phyloP scores from a whole-genome alignment of 2,888 invertebrate species.

The Carcina quercana region DNA sequence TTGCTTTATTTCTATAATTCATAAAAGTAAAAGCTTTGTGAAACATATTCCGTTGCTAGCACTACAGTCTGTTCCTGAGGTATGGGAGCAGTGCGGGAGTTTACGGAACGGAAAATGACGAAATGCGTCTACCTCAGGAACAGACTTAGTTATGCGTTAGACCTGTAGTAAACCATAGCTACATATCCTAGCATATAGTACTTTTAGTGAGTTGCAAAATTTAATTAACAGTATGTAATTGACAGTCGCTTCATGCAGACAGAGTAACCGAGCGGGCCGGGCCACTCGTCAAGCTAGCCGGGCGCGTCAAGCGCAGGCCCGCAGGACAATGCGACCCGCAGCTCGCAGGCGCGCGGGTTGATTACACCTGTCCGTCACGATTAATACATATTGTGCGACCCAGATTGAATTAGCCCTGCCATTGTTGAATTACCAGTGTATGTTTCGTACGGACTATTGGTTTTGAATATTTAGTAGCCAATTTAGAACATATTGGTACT shows the following conservation, averaged over 20 bases:
- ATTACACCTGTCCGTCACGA: slow-evolving; percentile 71
- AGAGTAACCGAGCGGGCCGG: too few species aligned
- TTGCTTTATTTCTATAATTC: too few species aligned
- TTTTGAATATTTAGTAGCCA: slow-evolving; percentile 68
- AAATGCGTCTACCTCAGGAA: too few species aligned
- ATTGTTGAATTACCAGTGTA: slow-evolving; percentile 60
- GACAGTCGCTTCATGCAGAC: slow-evolving; percentile 6
- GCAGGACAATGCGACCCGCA: slow-evolving; percentile 33
- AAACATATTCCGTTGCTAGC: too few species aligned
- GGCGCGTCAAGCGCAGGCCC: slow-evolving; percentile 28
- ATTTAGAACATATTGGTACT: slow-evolving; percentile 49
- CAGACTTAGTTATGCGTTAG: too few species aligned
- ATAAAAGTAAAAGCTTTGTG: too few species aligned
- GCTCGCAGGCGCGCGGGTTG: slow-evolving; percentile 37
- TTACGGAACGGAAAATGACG: too few species aligned
- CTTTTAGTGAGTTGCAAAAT: too few species aligned
- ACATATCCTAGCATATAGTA: too few species aligned
- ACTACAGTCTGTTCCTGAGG: too few species aligned
- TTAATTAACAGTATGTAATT: too few species aligned
- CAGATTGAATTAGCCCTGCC: slow-evolving; percentile 66
- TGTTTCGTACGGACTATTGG: slow-evolving; percentile 55
- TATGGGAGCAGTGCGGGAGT: too few species aligned
- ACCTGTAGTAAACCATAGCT: not conserved
- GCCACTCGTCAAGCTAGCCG: slow-evolving; percentile 26
- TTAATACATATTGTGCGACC: slow-evolving; percentile 71